Evolutionary conservation across 1,140 invertebrate genomes (phyloP).

Genomic region (Brachystomella parvula): DNA sequence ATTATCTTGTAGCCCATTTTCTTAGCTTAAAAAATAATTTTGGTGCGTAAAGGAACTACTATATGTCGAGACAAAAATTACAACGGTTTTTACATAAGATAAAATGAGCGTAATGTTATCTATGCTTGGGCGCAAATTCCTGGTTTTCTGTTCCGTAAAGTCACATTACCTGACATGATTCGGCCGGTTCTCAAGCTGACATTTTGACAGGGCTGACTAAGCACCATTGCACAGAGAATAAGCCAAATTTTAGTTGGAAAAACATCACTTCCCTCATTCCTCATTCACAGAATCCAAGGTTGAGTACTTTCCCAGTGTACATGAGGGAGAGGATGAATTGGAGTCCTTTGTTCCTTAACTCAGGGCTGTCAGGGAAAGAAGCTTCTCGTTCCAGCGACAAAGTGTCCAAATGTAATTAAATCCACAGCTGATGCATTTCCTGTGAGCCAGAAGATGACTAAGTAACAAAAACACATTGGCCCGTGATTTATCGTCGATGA

Average conservation of each 20-base stretch:
- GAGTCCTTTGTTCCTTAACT: constrained; percentile 70
- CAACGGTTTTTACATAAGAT: too few relatives aligned
- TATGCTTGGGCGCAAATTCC: too few relatives aligned
- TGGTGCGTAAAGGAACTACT: too few relatives aligned
- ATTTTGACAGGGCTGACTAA: constrained; percentile 34
- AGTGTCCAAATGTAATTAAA: constrained; percentile 64
- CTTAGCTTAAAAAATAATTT: too few relatives aligned
- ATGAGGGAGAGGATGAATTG: constrained; percentile 66
- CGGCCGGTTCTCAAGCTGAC: constrained; percentile 25
- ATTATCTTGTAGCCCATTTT: too few relatives aligned
- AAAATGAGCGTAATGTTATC: too few relatives aligned
- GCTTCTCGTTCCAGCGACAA: constrained; percentile 61
- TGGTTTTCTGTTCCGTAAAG: too few relatives aligned
- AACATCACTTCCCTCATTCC: constrained; percentile 12
- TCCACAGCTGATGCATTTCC: constrained; percentile 16
- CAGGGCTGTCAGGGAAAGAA: constrained; percentile 36
- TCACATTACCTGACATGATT: constrained; percentile 22
- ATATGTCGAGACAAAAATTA: too few relatives aligned
- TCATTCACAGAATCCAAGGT: constrained; percentile 62
- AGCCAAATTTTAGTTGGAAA: constrained; percentile 35
- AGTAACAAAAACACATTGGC: constrained; percentile 26
- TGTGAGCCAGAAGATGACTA: constrained; percentile 23
- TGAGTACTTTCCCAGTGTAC: constrained; percentile 48
- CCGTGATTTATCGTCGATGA: constrained; percentile 15
- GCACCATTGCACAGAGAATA: constrained; percentile 31